Base-by-base conservation (phyloP, 2,888 invertebrate genomes). In the Auanema freiburgensis region DNA sequence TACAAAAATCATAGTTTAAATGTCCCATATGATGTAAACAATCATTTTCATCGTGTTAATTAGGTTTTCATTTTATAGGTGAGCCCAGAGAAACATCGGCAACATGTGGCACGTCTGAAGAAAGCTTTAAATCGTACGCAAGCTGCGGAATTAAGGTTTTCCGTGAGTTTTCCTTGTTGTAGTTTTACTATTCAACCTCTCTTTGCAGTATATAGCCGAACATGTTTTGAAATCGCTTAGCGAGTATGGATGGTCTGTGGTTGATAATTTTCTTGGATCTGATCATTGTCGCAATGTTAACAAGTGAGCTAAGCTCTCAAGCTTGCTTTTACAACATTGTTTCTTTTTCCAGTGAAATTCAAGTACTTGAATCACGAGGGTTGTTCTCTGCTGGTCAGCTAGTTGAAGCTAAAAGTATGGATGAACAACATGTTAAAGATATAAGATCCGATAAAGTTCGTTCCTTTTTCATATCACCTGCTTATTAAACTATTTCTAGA, bases 171-270 rank as follows among this genome's bases (percentile, higher is more conserved):
- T 46, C 10, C 21, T 6, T 46, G 46, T 16, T 10, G 46, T 16
- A 46, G 10, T 52, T 18, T 8, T 52, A 18, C 8, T 52, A 23
- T 52, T 52, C 51, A 50, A 1, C 16, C 18, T 11, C 18, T 18
- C 24, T 5, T 69, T 75, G 10, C 73, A 76, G 73, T 70, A 70
- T 43, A 78, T 82, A n/a, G 78, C 80, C 4, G 76, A 80, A 51
- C 79, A 79, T 67, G 79, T 80, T 53, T 73, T 79, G 18, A 60
- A 71, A 16, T 66, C 72, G n/a, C 65, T 83, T 41, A 78, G 79
- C 57, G 77, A 77, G 50, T 83, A 76, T 57, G 83, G 83, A 42
- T 83, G 83, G 83, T 72, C 78, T 1, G 78, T 79, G 12, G 75
- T 81, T 23, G 83, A 83, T 69, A 78, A 81, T 53, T 81, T 81